Conservation (phyloP, 2,113 vertebrate species). For the Pteronura brasiliensis region DNA sequence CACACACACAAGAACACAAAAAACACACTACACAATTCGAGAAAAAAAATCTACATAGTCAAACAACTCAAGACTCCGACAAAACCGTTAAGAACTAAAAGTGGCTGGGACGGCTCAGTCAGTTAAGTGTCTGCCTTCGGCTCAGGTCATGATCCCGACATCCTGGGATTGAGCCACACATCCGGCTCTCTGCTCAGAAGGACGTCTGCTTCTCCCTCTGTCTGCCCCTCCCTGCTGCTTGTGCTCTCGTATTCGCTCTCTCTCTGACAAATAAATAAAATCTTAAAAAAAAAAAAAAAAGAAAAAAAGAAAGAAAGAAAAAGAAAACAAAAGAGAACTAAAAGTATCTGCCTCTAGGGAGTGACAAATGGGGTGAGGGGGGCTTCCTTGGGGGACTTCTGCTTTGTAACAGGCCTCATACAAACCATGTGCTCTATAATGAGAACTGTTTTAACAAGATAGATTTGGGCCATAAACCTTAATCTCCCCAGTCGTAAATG, state of each 20-base stretch:
- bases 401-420: neutral
- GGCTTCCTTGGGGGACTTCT: neutral
- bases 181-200: neutral
- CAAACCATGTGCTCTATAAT: neutral
- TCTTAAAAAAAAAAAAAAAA: neutral
- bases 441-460: neutral
- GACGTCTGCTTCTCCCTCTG: neutral
- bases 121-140: neutral
- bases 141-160: neutral
- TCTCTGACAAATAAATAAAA: neutral
- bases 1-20: no score
- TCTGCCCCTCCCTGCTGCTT: neutral
- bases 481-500: neutral
- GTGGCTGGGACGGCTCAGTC: neutral
- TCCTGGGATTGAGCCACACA: neutral
- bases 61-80: neutral
- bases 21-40: neutral
- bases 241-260: neutral
- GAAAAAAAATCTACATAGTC: neutral
- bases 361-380: neutral
- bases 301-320: neutral
- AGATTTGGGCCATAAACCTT: neutral
- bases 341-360: neutral
- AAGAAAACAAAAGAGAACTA: neutral
- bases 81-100: neutral